Base-by-base conservation (phyloP, 2,113 vertebrate species). In the Neotragus moschatus region DNA sequence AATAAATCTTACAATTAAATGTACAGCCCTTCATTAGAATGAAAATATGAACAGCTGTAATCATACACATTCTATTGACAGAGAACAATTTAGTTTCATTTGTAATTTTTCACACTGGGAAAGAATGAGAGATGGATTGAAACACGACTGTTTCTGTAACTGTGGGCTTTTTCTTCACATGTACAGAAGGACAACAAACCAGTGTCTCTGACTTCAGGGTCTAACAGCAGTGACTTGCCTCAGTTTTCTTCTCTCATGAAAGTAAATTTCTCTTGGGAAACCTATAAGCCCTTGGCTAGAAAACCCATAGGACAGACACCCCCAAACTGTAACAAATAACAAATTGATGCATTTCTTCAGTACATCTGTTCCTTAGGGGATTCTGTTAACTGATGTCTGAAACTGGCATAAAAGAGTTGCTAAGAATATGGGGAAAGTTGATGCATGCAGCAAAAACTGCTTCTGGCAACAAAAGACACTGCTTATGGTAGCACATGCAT, bases 11-110 rank as follows among this genome's bases (percentile, higher is more conserved):
- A 86, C 98, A 98, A 98, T 99, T 99, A 99, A 98, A 98, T 82
- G 98, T 91, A 98, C 98, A 99, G 97, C 98, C 98, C 98, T 99
- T 99, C 98, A 99, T 99, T 99, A 99, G 98, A 98, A 96, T 95
- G 98, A 98, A 98, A 99, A 98, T 99, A 98, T 98, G 98, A 98
- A 99, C 99, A 99, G 98, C 98, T 98, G 98, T 98, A 99, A 99
- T 99, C 98, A 98, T 98, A 97, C 98, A 97, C 98, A 98, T 92
- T 95, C 97, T 15, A 97, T 89, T 97, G 98, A 99, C 98, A 98
- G 98, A 99, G 98, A 99, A 98, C 97, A 98, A 99, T 98, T 98
- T 97, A 94, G 96, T 97, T 97, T 63, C 97, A 63, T 93, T 97
- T 97, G 97, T 98, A 81, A 98, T 99, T 98, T 98, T 99, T 99